phyloP scores from a whole-genome alignment of 2,113 vertebrate species.

The Morone chrysops region DNA sequence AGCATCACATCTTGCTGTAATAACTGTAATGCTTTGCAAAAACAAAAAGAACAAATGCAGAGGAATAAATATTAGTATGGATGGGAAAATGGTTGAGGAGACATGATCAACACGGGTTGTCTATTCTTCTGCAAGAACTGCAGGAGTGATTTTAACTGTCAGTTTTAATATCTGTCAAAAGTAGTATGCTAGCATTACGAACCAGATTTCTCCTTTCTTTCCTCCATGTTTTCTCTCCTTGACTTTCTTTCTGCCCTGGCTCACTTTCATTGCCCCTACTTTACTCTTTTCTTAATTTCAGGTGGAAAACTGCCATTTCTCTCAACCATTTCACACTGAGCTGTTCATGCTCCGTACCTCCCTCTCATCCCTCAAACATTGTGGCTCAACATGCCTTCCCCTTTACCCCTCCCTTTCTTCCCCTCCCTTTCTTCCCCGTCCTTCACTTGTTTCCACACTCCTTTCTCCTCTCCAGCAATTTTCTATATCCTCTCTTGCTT shows the following conservation, averaged over 20 bases:
- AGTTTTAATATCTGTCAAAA: too few relatives aligned
- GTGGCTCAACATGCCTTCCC: constrained; percentile 17
- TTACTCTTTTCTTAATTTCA: background rate
- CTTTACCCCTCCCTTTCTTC: background rate
- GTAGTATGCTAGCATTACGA: too few relatives aligned
- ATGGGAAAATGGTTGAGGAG: too few relatives aligned
- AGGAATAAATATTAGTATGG: too few relatives aligned
- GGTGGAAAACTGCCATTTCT: constrained; percentile 22
- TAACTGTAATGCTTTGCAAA: too few relatives aligned
- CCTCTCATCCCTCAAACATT: background rate
- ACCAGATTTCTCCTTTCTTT: too few relatives aligned
- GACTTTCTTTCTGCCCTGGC: background rate
- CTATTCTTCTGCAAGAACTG: background rate
- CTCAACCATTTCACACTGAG: constrained; percentile 26
- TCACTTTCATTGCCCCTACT: background rate
- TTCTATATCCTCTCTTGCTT: constrained; percentile 22
- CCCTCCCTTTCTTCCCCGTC: constrained; percentile 23
- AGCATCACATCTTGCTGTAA: too few relatives aligned
- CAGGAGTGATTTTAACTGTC: too few relatives aligned
- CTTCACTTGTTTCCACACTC: constrained; percentile 29
- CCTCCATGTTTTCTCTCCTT: background rate
- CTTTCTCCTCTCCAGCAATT: constrained; percentile 32
- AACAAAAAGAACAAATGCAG: too few relatives aligned
- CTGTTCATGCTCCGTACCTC: background rate
- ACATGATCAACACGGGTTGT: background rate